Base-by-base conservation (phyloP, 2,888 invertebrate species). In the Dolichopus griseipennis region DNA sequence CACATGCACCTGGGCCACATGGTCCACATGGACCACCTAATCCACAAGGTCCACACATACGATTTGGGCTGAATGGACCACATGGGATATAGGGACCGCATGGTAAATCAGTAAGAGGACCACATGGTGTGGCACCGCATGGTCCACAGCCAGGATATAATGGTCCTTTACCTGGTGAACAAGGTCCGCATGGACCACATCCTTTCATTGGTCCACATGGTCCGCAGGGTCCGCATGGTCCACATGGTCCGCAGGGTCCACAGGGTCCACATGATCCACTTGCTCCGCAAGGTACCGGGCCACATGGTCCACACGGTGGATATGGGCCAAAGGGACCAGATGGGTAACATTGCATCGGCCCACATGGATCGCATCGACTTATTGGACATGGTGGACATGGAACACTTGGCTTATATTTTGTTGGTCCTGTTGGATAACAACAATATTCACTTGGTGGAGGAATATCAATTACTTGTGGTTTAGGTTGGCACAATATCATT, bases 381-480 rank as follows among this genome's bases (percentile, higher is more conserved):
- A 75, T 75, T 1, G 77, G 76, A 61, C 74, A 76, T 2, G 78
- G 77, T 3, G 76, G 76, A 67, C 79, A 79, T 5, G 76, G 76
- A 18, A 73, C 72, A 68, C 75, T 77, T 1, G 76, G 76, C 66
- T 76, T 76, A 64, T 77, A 76, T 41, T 75, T 76, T 41, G 77
- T 76, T 20, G 79, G 78, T 67, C 78, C 78, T 61, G 76, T 77
- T 12, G 76, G 76, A 71, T 78, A 78, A 68, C 78, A 78, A 70
- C 78, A 78, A 68, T 78, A 80, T 68, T 80, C 79, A 15, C 72
- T 71, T 4, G 79, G 77, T n/a, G 77, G 75, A n/a, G 79, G 79
- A 66, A 80, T 73, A 73, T 78, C 78, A 37, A 80, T 72, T 0
- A 75, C 74, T 73, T 80, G 79, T 0, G 79, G 78, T 68, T 78